Evolutionary conservation across 2,888 invertebrate species (phyloP).

Genomic region (Xiphydria camelus): DNA sequence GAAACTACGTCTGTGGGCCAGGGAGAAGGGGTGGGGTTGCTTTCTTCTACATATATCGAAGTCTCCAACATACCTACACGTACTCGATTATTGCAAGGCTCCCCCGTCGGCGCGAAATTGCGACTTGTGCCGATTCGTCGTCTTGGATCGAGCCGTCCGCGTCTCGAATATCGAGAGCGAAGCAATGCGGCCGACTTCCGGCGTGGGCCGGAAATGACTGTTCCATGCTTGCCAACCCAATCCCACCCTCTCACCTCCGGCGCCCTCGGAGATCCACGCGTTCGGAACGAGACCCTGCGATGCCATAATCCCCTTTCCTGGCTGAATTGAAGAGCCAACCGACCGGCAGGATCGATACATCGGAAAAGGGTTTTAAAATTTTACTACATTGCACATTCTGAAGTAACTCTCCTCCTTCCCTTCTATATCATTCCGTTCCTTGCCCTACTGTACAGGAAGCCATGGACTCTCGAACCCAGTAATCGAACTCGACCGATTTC

Average conservation of each 20-base stretch:
- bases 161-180: slow-evolving; percentile 33
- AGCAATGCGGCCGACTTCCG: slow-evolving; percentile 44
- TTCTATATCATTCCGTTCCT: no score
- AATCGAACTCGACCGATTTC: no score
- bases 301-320: slow-evolving; percentile 2
- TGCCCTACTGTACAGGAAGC: no score
- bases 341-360: not conserved
- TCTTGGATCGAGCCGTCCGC: slow-evolving; percentile 26
- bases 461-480: no score
- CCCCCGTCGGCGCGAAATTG: no score
- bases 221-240: slow-evolving; percentile 40
- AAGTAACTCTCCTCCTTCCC: no score
- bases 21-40: no score
- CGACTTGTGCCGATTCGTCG: no score
- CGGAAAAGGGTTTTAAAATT: not conserved
- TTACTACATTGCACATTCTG: not conserved
- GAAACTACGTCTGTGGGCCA: no score
- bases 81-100: no score
- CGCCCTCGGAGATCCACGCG: not conserved
- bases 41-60: no score
- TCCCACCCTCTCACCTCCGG: slow-evolving; percentile 19
- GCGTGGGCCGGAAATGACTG: slow-evolving; percentile 45
- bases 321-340: not conserved
- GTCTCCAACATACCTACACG: no score
- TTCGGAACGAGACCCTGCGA: not conserved